Evolutionary conservation across 1,140 invertebrate species (phyloP).

Genomic region (Apis cerana): DNA sequence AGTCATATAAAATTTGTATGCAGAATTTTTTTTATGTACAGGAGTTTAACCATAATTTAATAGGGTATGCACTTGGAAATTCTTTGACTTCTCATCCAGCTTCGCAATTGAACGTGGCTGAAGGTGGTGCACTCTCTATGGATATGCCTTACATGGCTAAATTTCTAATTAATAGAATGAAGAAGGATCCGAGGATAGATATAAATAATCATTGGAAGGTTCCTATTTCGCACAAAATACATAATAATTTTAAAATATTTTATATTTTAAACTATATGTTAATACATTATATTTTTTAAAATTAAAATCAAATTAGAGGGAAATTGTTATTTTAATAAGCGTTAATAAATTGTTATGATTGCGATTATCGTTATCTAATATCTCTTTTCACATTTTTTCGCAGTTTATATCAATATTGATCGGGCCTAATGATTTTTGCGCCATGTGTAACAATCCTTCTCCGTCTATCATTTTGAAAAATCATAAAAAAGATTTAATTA

Average conservation of each 20-base stretch:
- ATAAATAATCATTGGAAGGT: conserved; percentile 87
- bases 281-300: no score
- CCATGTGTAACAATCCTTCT: conserved; percentile 77
- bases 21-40: conserved; percentile 62
- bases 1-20: no score
- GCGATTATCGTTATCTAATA: no score
- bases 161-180: conserved; percentile 83
- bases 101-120: conserved; percentile 85
- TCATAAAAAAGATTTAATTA: conserved; percentile 81
- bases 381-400: conserved; percentile 64
- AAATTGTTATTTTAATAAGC: no score
- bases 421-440: conserved; percentile 87
- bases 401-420: conserved; percentile 86
- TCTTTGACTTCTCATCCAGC: conserved; percentile 78
- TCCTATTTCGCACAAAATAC: conserved; percentile 10
- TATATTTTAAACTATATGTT: no score
- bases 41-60: conserved; percentile 84
- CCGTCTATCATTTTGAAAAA: conserved; percentile 71
- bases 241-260: no score
- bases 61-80: conserved; percentile 83
- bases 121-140: conserved; percentile 82
- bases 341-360: no score
- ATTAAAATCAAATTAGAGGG: no score
- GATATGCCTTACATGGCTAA: conserved; percentile 85
- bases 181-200: conserved; percentile 83